Conservation (phyloP, 2,797 vertebrate species). For the Anomalospiza imberbis region DNA sequence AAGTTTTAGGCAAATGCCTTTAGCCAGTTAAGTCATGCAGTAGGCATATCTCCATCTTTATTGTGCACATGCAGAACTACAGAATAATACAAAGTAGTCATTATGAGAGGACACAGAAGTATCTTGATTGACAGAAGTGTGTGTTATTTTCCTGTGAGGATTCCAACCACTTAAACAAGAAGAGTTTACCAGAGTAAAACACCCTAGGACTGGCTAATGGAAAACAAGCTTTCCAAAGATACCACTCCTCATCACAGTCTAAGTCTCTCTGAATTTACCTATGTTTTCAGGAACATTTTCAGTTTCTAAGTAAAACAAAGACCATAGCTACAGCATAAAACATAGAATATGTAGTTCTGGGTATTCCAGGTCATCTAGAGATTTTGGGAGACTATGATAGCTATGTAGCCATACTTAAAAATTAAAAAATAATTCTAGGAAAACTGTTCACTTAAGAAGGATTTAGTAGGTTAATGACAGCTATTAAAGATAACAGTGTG, state of each 20-base stretch:
- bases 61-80: neutral
- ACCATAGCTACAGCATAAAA: neutral
- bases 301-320: neutral
- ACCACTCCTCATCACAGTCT: neutral
- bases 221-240: neutral
- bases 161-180: neutral
- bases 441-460: neutral
- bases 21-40: neutral
- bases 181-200: neutral
- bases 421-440: neutral
- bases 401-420: neutral
- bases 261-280: neutral
- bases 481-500: neutral
- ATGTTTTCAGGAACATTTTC: neutral
- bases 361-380: neutral
- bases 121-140: neutral
- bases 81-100: neutral
- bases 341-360: neutral
- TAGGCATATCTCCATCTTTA: neutral
- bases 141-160: neutral
- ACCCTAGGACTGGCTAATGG: neutral
- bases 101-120: neutral
- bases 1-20: neutral
- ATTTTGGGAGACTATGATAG: neutral
- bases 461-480: neutral